Base-by-base conservation (phyloP, 2,113 vertebrate genomes). In the Oncorhynchus kisutch region DNA sequence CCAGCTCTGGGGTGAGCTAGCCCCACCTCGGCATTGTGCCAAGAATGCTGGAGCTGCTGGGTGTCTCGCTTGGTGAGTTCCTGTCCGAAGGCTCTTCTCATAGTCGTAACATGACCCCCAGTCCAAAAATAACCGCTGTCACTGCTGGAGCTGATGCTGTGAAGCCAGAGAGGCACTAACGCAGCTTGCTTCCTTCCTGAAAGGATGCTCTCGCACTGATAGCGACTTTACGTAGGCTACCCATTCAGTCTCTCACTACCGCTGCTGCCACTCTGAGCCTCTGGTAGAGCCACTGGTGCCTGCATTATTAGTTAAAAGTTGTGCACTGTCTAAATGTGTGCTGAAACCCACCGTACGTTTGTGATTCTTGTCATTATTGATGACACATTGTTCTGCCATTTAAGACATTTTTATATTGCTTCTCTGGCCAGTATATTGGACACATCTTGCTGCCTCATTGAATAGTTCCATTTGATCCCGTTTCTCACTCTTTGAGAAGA, bases 121-220 rank as follows among this genome's bases (percentile, higher is more conserved):
- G 74, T 91, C 92, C 88, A 88, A 91, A 93, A 92, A 93, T 93
- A 93, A 88, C 89, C 72, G 39, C 62, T 67, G 80, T 78, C 88
- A 75, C 88, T 74, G 82, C 84, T 76, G 87, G 89, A 87, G 88
- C 84, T 84, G 83, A 84, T 70, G 67, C 78, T 79, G 82, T 77
- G 79, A 74, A 80, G 82, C 79, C 73, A 67, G 78, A 27, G 82
- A 78, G 82, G 80, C 81, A 84, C 76, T 75, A 74, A 81, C 78
- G 82, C 81, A 75, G 76, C 59, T 48, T 39, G 77, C 76, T 92
- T 93, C 83, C 89, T 91, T 91, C 84, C 87, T 85, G 77, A 85
- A 74, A 84, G 87, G 85, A 84, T 80, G 39, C 69, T 81, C 82
- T 83, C 49, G 68, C 79, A 73, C 76, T 84, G 84, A 86, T 80